Conservation (phyloP, 2,888 invertebrate species). For the Harmothoe impar region DNA sequence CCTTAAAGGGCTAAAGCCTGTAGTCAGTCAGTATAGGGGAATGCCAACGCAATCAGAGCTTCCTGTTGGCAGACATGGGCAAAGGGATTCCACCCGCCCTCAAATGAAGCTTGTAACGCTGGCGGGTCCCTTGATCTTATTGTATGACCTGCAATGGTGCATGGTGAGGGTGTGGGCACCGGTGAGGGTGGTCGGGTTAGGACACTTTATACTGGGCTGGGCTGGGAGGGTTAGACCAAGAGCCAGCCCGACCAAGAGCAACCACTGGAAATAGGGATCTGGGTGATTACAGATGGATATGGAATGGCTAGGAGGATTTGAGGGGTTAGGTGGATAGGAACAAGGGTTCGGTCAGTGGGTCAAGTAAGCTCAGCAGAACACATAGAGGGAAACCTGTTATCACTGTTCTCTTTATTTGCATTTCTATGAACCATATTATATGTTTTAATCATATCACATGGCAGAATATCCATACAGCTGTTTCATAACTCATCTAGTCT, state of each 20-base stretch:
- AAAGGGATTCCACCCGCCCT: constrained; percentile 5
- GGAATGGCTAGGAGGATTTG: no score
- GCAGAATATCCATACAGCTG: no score
- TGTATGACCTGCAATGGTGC: not conserved
- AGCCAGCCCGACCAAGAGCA: no score
- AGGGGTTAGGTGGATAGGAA: no score
- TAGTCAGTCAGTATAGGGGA: not conserved
- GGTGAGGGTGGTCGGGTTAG: not conserved
- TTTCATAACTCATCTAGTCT: no score
- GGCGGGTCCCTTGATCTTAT: constrained; percentile 31
- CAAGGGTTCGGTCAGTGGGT: no score
- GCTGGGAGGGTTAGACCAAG: not conserved
- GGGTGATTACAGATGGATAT: not conserved
- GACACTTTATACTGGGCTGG: not conserved
- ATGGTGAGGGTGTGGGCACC: not conserved
- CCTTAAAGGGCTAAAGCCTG: no score
- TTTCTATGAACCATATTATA: no score
- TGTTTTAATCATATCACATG: no score
- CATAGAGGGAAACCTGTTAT: no score
- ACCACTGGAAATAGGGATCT: not conserved
- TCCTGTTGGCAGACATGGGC: not conserved
- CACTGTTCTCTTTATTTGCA: no score
- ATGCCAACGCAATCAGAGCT: constrained; percentile 33
- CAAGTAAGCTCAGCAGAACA: no score
- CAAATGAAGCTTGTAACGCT: not conserved